Evolutionary conservation across 1,140 invertebrate genomes (phyloP), one percentile per base, ranked within the genome.

Genomic region (Papilio polyxenes): DNA sequence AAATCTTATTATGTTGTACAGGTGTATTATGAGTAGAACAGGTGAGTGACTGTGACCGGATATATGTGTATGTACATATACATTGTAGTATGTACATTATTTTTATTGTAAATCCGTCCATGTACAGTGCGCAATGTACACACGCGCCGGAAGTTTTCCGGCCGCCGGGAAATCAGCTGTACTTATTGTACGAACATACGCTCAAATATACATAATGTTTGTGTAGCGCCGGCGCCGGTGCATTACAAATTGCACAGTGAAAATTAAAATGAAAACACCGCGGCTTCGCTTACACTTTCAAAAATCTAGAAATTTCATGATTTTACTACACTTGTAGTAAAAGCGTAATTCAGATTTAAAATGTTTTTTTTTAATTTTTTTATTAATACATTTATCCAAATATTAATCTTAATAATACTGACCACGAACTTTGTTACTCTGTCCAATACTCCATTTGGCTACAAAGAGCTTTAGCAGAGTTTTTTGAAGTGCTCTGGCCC

Each of bases 151-250:
- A 65, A 65, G 62, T 23, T 65, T 65, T 23, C 62, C 62, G 62
- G 4, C 62, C 62, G 62, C 23, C 62, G 62, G 62, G 62, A 65
- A 65, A 65, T 65, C 62, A 65, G 62, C 20, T 65, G 31, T 31
- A 65, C 62, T 23, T 65, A 65, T 65, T 65, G 62, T 31, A 13
- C 62, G 62, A 13, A 20, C 20, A 23, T 11, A 13, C 23, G 62
- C 62, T 65, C 3, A 65, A 65, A 65, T 65, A 23, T 65, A 62
- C 59, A 62, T 62, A 23, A 23, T 23, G 59, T 62, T 62, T 62
- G 59, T 62, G 17, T 17, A 23, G 6, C 59, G n/a, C n/a, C 17
- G 59, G 15, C 40, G 23, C 23, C 23, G 23, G 23, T 51, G 15
- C 49, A 13, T 51, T 59, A 17, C 8, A 20, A 62, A 62, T 7